Evolutionary conservation across 2,888 invertebrate genomes (phyloP).

Genomic region (Crioceris asparagi): DNA sequence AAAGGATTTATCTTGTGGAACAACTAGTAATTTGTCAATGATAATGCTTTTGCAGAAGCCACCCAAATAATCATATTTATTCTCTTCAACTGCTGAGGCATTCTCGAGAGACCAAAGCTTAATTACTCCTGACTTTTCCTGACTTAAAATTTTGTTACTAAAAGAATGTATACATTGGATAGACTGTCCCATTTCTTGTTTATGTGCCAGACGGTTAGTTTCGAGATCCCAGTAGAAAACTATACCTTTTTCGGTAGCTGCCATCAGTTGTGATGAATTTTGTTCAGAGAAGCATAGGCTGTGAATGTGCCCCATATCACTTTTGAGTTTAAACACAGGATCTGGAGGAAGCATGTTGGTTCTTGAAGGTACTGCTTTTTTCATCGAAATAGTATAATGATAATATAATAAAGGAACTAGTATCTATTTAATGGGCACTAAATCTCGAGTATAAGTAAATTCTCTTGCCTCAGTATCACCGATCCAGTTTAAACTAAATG

Average conservation of each 20-base stretch:
- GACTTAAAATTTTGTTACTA: constrained; percentile 53
- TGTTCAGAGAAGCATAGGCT: constrained; percentile 57
- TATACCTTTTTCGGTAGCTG: constrained; percentile 62
- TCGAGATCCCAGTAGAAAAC: constrained; percentile 72
- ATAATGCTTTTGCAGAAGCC: constrained; percentile 62
- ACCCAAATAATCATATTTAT: constrained; percentile 48
- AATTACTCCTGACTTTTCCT: constrained; percentile 48
- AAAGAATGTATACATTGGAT: constrained; percentile 53
- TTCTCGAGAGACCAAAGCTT: constrained; percentile 52
- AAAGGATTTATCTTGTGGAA: constrained; percentile 52
- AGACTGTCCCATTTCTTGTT: constrained; percentile 54
- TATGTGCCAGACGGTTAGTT: constrained; percentile 60
- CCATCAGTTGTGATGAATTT: constrained; percentile 49
- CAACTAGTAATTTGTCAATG: constrained; percentile 49
- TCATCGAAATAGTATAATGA: too few relatives aligned
- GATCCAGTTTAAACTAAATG: too few relatives aligned
- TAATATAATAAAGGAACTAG: too few relatives aligned
- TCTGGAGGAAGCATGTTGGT: constrained; percentile 70
- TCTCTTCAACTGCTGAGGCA: constrained; percentile 47
- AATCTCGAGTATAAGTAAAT: too few relatives aligned
- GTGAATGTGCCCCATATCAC: constrained; percentile 62
- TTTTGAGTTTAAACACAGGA: constrained; percentile 62
- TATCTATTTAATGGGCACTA: too few relatives aligned
- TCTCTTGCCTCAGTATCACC: too few relatives aligned
- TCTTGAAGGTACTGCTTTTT: constrained; percentile 1